phyloP scores from a whole-genome alignment of 2,113 vertebrate genomes.

The Misgurnus mizolepis region DNA sequence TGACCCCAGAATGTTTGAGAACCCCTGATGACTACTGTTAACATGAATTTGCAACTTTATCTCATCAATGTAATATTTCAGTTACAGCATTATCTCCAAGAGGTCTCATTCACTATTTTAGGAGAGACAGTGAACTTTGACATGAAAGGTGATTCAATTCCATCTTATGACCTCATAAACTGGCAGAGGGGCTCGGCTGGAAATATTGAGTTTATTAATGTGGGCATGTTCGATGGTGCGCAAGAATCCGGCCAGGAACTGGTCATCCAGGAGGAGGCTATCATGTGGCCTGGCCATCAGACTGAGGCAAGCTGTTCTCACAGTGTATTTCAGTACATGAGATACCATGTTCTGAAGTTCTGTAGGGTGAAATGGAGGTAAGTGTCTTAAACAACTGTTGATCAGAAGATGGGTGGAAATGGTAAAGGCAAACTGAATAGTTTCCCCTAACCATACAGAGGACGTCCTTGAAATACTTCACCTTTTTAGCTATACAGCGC shows the following conservation, averaged over 20 bases:
- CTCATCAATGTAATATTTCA: constrained; percentile 45
- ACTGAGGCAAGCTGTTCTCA: constrained; percentile 76
- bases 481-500: too few relatives aligned
- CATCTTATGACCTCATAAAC: constrained; percentile 77
- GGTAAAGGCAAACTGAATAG: not conserved
- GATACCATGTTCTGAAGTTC: constrained; percentile 73
- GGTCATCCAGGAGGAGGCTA: constrained; percentile 67
- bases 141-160: constrained; percentile 72
- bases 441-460: not conserved
- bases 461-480: not conserved
- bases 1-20: too few relatives aligned
- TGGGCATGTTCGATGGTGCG: constrained; percentile 75
- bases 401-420: constrained; percentile 16
- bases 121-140: constrained; percentile 76
- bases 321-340: constrained; percentile 75
- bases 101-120: constrained; percentile 66
- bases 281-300: constrained; percentile 71
- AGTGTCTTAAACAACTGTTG: constrained; percentile 55
- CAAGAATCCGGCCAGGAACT: constrained; percentile 68
- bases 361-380: constrained; percentile 73
- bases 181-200: constrained; percentile 70
- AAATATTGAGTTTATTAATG: constrained; percentile 68
- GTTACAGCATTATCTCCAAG: constrained; percentile 73
- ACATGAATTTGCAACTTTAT: not conserved
- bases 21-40: not conserved